Evolutionary conservation across 2,888 invertebrate species (phyloP).

Genomic region (Limnephilus lunatus): DNA sequence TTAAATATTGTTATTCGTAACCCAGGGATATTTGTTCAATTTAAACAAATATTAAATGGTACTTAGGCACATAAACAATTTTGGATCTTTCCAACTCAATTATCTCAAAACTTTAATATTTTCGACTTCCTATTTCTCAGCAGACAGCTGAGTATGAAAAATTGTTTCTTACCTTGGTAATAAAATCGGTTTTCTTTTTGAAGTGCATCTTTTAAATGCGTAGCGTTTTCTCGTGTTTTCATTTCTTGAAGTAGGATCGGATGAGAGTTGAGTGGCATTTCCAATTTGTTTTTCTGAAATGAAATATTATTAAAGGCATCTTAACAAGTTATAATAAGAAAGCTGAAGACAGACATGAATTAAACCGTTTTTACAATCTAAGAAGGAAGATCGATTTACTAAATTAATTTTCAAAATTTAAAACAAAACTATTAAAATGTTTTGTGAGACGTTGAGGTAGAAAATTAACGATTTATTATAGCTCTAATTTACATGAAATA

Average conservation of each 20-base stretch:
- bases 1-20: too few relatives aligned
- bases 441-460: neutral
- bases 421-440: neutral
- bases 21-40: too few relatives aligned
- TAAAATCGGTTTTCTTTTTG: slow-evolving; percentile 4
- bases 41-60: too few relatives aligned
- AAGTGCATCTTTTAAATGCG: slow-evolving; percentile 7
- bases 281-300: slow-evolving; percentile 2
- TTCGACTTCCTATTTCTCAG: neutral
- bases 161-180: neutral
- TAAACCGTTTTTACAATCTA: neutral
- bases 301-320: neutral
- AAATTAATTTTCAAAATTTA: neutral
- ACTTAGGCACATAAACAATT: too few relatives aligned
- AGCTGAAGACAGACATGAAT: neutral
- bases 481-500: neutral
- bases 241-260: neutral
- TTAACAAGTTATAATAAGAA: neutral
- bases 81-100: too few relatives aligned
- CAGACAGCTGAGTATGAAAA: neutral
- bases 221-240: neutral
- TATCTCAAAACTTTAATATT: neutral
- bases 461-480: neutral
- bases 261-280: slow-evolving; percentile 17
- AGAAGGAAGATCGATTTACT: neutral